A percentile compares a stretch with the other conserved stretches of the same genome.
Conservation (phyloP, 2,113 vertebrate genomes). For the Ameiurus melas region DNA sequence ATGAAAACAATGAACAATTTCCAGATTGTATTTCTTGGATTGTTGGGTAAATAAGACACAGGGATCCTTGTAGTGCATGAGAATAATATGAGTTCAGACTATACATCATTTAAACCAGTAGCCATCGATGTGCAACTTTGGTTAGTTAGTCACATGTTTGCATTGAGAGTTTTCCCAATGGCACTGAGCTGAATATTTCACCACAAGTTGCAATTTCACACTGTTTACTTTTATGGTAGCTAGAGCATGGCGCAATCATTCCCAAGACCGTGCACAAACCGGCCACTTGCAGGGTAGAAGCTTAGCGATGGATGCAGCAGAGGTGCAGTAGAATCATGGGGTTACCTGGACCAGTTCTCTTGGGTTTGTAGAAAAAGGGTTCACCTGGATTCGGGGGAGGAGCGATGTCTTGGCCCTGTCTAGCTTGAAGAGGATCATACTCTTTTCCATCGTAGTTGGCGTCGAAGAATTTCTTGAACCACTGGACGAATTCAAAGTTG, state of each 20-base stretch:
- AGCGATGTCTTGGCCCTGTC: slow-evolving; percentile 92
- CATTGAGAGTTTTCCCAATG: slow-evolving; percentile 8
- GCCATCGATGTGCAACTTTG: background rate
- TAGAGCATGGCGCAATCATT: slow-evolving; percentile 55
- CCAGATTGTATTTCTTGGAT: slow-evolving; percentile 11
- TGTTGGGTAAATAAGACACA: slow-evolving; percentile 21
- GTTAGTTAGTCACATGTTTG: slow-evolving; percentile 12
- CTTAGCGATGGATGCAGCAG: slow-evolving; percentile 69
- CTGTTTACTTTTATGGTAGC: slow-evolving; percentile 38
- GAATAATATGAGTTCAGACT: background rate
- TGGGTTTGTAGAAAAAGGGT: slow-evolving; percentile 96
- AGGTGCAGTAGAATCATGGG: slow-evolving; percentile 55
- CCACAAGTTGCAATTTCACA: slow-evolving; percentile 27
- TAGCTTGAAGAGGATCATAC: slow-evolving; percentile 90
- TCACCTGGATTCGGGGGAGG: slow-evolving; percentile 96
- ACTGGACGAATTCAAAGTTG: slow-evolving; percentile 99
- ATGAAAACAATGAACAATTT: background rate
- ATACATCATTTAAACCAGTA: background rate
- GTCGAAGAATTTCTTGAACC: slow-evolving; percentile 99
- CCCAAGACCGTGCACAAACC: slow-evolving; percentile 65
- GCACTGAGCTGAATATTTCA: slow-evolving; percentile 37
- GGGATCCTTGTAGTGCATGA: slow-evolving; percentile 13
- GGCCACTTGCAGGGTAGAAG: slow-evolving; percentile 69
- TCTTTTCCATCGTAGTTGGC: slow-evolving; percentile 99
- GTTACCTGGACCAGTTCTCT: slow-evolving; percentile 94